phyloP scores from a whole-genome alignment of 2,797 vertebrate genomes.

The Tarsius wallacei region DNA sequence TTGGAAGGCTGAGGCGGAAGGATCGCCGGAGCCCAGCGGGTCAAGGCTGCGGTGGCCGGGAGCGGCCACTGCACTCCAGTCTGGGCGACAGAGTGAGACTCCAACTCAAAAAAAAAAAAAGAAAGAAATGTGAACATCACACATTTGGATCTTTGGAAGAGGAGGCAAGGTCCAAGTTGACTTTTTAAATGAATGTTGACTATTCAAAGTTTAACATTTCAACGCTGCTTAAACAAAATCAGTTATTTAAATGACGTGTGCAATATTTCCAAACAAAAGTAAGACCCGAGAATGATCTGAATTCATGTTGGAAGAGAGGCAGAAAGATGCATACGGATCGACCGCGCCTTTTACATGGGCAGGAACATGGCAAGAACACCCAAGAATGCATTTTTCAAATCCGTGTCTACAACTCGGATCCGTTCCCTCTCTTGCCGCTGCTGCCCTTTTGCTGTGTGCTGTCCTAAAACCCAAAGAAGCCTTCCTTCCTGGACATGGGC shows the following conservation, averaged over 20 bases:
- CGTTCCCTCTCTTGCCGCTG: conserved; percentile 17
- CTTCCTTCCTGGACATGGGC: background rate
- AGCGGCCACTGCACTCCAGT: too few relatives aligned
- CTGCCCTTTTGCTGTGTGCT: background rate
- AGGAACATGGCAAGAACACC: conserved; percentile 45
- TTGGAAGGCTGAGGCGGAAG: too few relatives aligned
- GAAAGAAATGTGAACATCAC: background rate
- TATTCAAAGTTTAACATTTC: conserved; percentile 45
- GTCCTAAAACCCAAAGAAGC: background rate
- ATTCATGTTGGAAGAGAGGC: conserved; percentile 6
- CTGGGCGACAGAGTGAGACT: too few relatives aligned
- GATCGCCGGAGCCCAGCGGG: too few relatives aligned
- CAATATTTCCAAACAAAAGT: conserved; percentile 67
- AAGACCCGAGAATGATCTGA: conserved; percentile 17
- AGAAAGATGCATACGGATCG: conserved; percentile 30
- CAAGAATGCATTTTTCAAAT: conserved; percentile 57
- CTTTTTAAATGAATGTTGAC: conserved; percentile 8
- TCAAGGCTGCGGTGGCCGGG: too few relatives aligned
- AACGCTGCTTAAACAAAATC: conserved; percentile 51
- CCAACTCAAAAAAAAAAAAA: background rate
- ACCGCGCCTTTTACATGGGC: conserved; percentile 42
- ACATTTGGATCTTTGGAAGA: background rate
- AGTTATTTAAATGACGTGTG: conserved; percentile 12
- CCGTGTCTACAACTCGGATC: conserved; percentile 49
- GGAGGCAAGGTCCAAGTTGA: background rate